Evolutionary conservation across 1,140 invertebrate genomes (phyloP).

Genomic region (Cyclina sinensis): DNA sequence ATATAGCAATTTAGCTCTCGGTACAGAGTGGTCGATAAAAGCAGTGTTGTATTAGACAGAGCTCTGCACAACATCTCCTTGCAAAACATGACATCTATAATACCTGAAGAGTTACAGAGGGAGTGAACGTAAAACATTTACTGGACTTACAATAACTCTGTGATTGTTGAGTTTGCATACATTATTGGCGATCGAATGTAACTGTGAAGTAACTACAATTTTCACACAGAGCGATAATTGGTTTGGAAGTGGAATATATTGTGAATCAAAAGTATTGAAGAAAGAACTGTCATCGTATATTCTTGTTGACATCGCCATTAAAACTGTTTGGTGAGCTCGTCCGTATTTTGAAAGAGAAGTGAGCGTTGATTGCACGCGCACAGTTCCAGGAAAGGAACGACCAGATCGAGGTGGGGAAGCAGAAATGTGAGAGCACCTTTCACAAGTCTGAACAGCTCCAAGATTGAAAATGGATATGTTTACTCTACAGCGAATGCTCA

Average conservation of each 20-base stretch:
- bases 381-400: not conserved
- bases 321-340: no score
- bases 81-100: conserved; percentile 27
- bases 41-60: not conserved
- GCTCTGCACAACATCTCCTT: not conserved
- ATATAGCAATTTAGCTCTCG: not conserved
- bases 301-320: not conserved
- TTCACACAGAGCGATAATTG: not conserved
- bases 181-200: no score
- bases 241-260: no score
- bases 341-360: not conserved
- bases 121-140: not conserved
- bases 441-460: not conserved
- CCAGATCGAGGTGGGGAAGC: not conserved
- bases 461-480: conserved; percentile 32
- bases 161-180: not conserved
- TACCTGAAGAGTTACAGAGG: not conserved
- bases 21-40: not conserved
- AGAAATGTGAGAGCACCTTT: conserved; percentile 7
- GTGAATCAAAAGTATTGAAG: not conserved
- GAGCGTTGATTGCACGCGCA: not conserved
- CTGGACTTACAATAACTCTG: not conserved
- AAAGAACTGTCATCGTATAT: not conserved
- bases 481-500: not conserved
- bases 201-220: no score